phyloP scores from a whole-genome alignment of 23 tunicate genomes.

The Styela clava region DNA sequence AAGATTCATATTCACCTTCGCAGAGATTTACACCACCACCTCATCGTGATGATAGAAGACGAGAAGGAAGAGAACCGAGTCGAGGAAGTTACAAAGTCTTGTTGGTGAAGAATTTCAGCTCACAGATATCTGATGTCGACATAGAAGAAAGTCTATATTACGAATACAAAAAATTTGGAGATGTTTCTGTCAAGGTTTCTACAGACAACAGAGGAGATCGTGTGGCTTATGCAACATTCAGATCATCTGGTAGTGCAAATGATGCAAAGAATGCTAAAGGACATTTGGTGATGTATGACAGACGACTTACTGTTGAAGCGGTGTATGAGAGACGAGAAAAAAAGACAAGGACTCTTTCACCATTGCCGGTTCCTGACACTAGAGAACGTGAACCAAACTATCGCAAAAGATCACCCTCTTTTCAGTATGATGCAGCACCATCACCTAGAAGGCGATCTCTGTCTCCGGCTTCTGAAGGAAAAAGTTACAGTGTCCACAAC shows the following conservation, averaged over 20 bases:
- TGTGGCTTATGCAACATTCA: constrained; percentile 83
- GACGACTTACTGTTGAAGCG: constrained; percentile 66
- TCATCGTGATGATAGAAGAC: constrained; percentile 23
- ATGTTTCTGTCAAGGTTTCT: constrained; percentile 64
- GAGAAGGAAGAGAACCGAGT: constrained; percentile 30
- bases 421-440: neutral
- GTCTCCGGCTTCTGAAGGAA: constrained; percentile 6
- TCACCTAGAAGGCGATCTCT: constrained; percentile 42
- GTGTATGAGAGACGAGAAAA: constrained; percentile 35
- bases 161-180: constrained; percentile 93
- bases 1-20: constrained; percentile 39
- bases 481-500: neutral
- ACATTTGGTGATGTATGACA: constrained; percentile 88
- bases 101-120: constrained; percentile 72
- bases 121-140: constrained; percentile 64
- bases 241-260: constrained; percentile 71
- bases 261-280: constrained; percentile 89
- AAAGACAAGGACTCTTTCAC: constrained; percentile 15
- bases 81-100: constrained; percentile 62
- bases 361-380: neutral
- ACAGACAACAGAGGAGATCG: constrained; percentile 70
- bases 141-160: constrained; percentile 85
- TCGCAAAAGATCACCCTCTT: constrained; percentile 15
- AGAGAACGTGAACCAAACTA: constrained; percentile 21
- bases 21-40: constrained; percentile 43